phyloP scores from a whole-genome alignment of 2,888 invertebrate genomes.

The Mongoloraphidia duomilia region DNA sequence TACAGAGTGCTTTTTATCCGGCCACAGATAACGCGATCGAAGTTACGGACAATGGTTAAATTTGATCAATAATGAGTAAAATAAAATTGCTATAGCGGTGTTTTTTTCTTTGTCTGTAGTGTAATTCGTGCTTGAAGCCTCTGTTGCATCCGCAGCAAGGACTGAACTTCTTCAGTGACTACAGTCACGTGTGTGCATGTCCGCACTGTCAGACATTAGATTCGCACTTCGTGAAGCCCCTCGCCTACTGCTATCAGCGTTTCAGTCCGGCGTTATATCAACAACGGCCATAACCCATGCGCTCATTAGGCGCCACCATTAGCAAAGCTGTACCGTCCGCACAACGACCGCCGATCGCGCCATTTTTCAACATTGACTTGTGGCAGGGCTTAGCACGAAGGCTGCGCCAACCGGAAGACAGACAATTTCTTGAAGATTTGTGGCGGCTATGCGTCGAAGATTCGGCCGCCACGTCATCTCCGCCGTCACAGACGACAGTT shows the following conservation, averaged over 20 bases:
- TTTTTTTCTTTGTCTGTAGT: conserved; percentile 42
- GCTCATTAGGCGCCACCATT: conserved; percentile 44
- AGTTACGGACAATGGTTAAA: too few relatives aligned
- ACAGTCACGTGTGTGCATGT: conserved; percentile 82
- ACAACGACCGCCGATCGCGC: not conserved
- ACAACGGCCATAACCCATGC: conserved; percentile 81
- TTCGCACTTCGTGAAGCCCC: conserved; percentile 88
- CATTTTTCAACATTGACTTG: not conserved
- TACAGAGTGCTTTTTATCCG: too few relatives aligned
- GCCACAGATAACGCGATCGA: too few relatives aligned
- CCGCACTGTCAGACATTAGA: conserved; percentile 82
- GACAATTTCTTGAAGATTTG: conserved; percentile 5
- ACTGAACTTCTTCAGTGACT: conserved; percentile 87
- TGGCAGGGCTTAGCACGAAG: conserved; percentile 4
- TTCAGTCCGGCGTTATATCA: conserved; percentile 51
- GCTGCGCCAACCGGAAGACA: not conserved
- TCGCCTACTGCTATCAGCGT: conserved; percentile 71
- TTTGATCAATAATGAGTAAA: too few relatives aligned
- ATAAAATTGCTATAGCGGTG: not conserved
- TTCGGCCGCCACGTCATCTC: conserved; percentile 2
- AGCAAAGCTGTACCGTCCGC: conserved; percentile 12
- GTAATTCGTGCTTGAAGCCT: conserved; percentile 83
- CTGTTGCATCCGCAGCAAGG: conserved; percentile 76
- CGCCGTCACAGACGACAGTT: not conserved
- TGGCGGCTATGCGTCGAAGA: conserved; percentile 3